A percentile compares a stretch with the other conserved stretches of the same genome.
phyloP scores from a whole-genome alignment of 1,140 invertebrate genomes.

The Atopsyche davidsoni region DNA sequence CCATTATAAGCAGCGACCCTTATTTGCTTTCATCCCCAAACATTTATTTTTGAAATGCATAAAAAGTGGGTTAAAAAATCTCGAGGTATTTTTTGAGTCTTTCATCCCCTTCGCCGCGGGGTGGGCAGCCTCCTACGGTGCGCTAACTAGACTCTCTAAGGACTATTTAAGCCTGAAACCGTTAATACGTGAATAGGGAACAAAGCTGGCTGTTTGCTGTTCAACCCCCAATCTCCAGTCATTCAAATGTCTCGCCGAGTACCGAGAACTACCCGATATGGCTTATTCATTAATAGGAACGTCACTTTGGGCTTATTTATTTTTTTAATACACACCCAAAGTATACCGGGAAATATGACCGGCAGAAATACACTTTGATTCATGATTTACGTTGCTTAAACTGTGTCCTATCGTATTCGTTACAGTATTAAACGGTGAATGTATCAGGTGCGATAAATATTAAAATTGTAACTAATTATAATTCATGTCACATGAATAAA shows the following conservation, averaged over 20 bases:
- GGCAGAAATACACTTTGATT: conserved; percentile 2
- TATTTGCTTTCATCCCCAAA: conserved; percentile 8
- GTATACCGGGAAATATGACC: conserved; percentile 17
- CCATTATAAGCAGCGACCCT: conserved; percentile 15
- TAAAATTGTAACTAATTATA: no score
- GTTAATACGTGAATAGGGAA: conserved; percentile 23
- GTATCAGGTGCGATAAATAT: no score
- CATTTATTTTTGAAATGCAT: not conserved
- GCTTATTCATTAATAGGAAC: conserved; percentile 16
- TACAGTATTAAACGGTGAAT: no score
- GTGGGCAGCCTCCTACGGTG: conserved; percentile 16
- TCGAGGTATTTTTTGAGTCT: conserved; percentile 12
- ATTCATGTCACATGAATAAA: no score
- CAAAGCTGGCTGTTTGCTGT: conserved; percentile 16
- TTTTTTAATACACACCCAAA: no score
- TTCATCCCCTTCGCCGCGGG: conserved; percentile 14
- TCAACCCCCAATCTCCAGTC: conserved; percentile 5
- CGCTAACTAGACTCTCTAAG: conserved; percentile 16
- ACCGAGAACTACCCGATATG: conserved; percentile 12
- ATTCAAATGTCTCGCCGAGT: conserved; percentile 17
- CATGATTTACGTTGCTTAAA: no score
- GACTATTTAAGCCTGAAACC: conserved; percentile 20
- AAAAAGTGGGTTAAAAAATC: no score
- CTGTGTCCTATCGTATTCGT: no score
- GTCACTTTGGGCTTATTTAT: conserved; percentile 6